Percentiles rank a stretch among this genome's conserved stretches.
Conservation (phyloP, 2,888 invertebrate genomes). For the Parnassius smintheus region DNA sequence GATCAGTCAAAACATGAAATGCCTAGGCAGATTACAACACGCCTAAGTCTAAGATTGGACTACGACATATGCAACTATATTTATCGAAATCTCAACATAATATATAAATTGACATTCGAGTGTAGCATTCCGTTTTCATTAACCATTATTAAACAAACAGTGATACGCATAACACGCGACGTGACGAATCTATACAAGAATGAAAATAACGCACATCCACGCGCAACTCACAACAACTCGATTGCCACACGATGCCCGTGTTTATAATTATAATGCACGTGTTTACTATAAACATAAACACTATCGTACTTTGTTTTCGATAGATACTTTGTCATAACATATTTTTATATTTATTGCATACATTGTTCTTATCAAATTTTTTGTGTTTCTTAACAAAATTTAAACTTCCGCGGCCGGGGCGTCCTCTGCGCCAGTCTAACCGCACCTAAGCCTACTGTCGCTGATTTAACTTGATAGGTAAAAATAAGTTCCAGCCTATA, state of each 20-base stretch:
- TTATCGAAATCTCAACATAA: no score
- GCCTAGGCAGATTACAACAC: no score
- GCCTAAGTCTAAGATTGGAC: no score
- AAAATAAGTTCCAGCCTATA: no score
- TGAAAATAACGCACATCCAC: conserved; percentile 16
- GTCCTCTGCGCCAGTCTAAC: no score
- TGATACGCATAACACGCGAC: background rate
- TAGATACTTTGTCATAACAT: conserved; percentile 1
- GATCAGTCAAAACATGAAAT: no score
- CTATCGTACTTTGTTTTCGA: conserved; percentile 17
- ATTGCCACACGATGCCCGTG: background rate
- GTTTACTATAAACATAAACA: conserved; percentile 15
- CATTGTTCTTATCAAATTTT: no score
- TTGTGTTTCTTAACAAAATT: no score
- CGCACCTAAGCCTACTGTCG: no score
- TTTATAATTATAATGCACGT: conserved; percentile 11
- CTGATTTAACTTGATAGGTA: no score
- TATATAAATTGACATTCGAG: background rate
- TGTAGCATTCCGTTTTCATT: background rate
- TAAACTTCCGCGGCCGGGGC: no score
- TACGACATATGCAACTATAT: no score
- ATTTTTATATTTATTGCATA: background rate
- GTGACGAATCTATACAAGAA: conserved; percentile 20
- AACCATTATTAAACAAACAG: background rate
- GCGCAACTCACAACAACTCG: conserved; percentile 6